Percentiles rank a stretch among this genome's conserved stretches.
Conservation (phyloP, 2,113 vertebrate species). For the Genyomyrus donnyi region DNA sequence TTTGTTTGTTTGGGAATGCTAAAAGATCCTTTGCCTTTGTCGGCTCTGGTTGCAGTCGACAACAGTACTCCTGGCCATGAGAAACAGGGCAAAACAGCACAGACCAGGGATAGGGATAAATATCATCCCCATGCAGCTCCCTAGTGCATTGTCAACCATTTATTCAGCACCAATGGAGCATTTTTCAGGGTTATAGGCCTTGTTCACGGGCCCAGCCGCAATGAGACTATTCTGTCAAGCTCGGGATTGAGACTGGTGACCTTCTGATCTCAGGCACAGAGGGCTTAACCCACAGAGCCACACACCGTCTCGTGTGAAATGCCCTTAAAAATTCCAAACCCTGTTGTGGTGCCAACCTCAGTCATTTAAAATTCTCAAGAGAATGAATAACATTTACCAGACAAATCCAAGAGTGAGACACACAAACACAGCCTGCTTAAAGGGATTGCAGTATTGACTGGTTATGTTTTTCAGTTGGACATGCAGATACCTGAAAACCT, state of each 20-base stretch:
- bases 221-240: neutral
- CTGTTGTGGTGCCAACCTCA: neutral
- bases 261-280: neutral
- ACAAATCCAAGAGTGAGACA: neutral
- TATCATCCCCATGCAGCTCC: neutral
- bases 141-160: neutral
- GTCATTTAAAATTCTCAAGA: neutral
- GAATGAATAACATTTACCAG: neutral
- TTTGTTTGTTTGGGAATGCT: neutral
- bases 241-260: neutral
- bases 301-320: neutral
- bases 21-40: neutral
- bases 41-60: neutral
- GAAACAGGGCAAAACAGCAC: neutral
- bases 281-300: neutral
- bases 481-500: neutral
- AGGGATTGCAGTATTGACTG: neutral
- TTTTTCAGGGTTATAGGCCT: neutral
- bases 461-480: neutral
- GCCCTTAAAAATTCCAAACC: neutral
- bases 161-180: neutral
- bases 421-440: neutral
- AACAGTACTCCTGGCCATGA: neutral
- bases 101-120: neutral
- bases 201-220: neutral